Percentiles rank a stretch among this genome's conserved stretches.
phyloP scores from a whole-genome alignment of 2,888 invertebrate genomes.

The Drosophila setosimentum region DNA sequence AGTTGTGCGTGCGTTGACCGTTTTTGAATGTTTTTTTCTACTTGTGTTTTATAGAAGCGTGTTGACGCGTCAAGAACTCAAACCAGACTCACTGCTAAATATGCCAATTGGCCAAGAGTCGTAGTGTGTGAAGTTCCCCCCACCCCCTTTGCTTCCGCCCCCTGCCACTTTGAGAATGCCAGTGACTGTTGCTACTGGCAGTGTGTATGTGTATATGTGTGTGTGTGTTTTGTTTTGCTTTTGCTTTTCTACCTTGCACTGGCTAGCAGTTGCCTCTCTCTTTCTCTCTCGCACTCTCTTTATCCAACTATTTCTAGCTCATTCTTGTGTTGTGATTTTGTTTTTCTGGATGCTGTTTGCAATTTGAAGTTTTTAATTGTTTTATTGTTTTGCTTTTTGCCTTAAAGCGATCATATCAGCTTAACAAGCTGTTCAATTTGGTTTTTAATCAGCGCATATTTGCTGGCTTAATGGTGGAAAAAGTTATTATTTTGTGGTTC shows the following conservation, averaged over 20 bases:
- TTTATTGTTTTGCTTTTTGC: conserved; percentile 12
- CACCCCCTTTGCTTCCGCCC: neutral
- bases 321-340: neutral
- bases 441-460: neutral
- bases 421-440: conserved; percentile 21
- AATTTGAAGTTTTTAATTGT: conserved; percentile 19
- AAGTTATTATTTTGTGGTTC: neutral
- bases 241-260: conserved; percentile 32
- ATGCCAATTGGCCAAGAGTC: conserved; percentile 71
- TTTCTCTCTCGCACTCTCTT: neutral
- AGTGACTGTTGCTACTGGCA: conserved; percentile 16
- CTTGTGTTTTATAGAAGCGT: conserved; percentile 40
- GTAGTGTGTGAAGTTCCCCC: conserved; percentile 32
- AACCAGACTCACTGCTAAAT: conserved; percentile 73
- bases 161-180: neutral
- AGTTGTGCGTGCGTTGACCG: conserved; percentile 28
- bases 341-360: conserved; percentile 27
- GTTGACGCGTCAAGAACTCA: conserved; percentile 79
- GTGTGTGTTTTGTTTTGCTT: conserved; percentile 7
- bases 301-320: neutral
- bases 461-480: conserved; percentile 1
- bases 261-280: conserved; percentile 1
- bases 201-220: conserved; percentile 8
- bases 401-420: conserved; percentile 16
- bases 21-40: neutral